Evolutionary conservation across 2,888 invertebrate genomes (phyloP), one percentile per base, ranked within the genome.

Genomic region (Drosophila demipolita): DNA sequence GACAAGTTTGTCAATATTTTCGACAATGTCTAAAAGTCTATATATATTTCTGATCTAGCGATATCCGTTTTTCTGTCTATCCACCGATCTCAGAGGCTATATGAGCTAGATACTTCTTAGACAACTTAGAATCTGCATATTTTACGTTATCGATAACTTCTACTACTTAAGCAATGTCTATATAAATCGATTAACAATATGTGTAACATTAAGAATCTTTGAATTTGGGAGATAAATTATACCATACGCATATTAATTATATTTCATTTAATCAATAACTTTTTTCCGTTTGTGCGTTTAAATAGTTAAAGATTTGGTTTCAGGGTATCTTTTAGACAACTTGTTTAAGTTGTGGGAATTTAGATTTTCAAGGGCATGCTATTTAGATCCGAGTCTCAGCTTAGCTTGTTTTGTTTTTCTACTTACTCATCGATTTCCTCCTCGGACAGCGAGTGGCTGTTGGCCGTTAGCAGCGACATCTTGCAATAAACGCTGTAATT

Each of bases 351-450:
- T 11, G 42, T 0, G 42, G 6, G 11, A 11, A n/a, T 5, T 11
- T 11, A 6, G 6, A 11, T n/a, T 11, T n/a, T 9, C 5, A 2
- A 45, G 12, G 7, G 0, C 3, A 42, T 3, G 3, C 12, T 20
- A 15, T 1, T 45, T 45, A 12, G 15, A 20, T 7, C 15, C 15
- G 15, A 20, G 1, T 45, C 15, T 20, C 12, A 12, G 20, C 17
- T 48, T 5, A 23, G 9, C 2, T 11, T 26, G 11, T 7, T 23
- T 54, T 53, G 26, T 49, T 17, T 4, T 49, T 64, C 20, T 93
- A 96, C 96, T 96, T 93, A 96, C 96, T 96, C 96, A 90, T 96
- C 96, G 73, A 95, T 94, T 78, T 96, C 95, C 90, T 96, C 96
- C 83, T 96, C 96, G 75, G 95, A 95, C 90, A 95, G 94, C 75